Evolutionary conservation across 2,113 vertebrate species (phyloP), one percentile per base, ranked within the genome.

Genomic region (Siniperca knerii): DNA sequence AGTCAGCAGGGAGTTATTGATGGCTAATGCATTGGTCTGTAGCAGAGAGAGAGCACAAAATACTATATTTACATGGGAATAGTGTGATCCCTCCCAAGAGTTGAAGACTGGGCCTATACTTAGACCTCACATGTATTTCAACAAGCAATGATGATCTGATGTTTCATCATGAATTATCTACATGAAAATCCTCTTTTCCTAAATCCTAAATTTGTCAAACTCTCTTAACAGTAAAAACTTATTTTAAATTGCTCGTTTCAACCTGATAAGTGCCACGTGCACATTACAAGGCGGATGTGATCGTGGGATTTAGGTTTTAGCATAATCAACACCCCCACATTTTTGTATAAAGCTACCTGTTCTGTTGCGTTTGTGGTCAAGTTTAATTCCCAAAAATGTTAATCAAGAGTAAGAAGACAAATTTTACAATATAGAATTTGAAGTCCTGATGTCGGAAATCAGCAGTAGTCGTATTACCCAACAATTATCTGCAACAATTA

Each of bases 1-100:
- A 83, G 77, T 90, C 75, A 85, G 57, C n/a, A 0, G 66, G 35
- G 77, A 81, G 60, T 86, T 84, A 87, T 89, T 83, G 87, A 93
- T 91, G 70, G 57, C 25, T 57, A 18, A 74, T 58, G 75, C 35
- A 86, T 66, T 67, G 58, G 72, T 57, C 42, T 23, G 71, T 21
- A 58, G 68, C 7, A 8, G 42, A 54, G 44, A 40, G 72, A 54
- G 73, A 72, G 79, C 70, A 42, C 21, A 66, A 84, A 84, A 74
- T n/a, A 57, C 21, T 52, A 29, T 46, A 79, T 67, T 33, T 72
- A 50, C 50, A 68, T 69, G 52, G 50, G 29, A 77, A 42, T 52
- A 50, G 58, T 75, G 40, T 9, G 11, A 62, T 70, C 77, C 76
- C 62, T 69, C 18, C 70, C 42, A 76, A 62, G 48, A 70, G 40